A percentile compares a stretch with the other conserved stretches of the same genome.
Conservation (phyloP, 2,113 vertebrate species). For the Megaceryle maxima region DNA sequence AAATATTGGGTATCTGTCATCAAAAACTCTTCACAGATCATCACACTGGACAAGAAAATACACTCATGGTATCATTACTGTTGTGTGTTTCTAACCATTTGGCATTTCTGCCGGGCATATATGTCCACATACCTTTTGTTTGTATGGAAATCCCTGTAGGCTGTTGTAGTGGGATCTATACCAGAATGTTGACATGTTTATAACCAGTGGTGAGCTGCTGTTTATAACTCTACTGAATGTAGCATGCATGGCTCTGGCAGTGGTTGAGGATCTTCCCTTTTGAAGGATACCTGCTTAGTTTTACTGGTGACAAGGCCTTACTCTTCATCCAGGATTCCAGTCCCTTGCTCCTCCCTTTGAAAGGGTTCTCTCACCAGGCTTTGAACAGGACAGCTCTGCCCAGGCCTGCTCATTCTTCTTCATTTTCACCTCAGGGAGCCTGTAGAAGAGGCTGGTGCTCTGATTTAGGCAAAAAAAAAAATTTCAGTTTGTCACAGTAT, state of each 20-base stretch:
- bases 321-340: not conserved
- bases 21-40: not conserved
- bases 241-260: not conserved
- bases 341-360: not conserved
- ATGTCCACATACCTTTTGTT: not conserved
- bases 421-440: not conserved
- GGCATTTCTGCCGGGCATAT: not conserved
- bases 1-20: not conserved
- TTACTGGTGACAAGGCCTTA: not conserved
- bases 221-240: not conserved
- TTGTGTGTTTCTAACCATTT: not conserved
- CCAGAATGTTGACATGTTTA: not conserved
- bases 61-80: not conserved
- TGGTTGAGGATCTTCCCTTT: not conserved
- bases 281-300: not conserved
- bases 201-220: not conserved
- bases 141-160: fast-evolving
- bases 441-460: not conserved
- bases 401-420: not conserved
- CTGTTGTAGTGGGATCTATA: not conserved
- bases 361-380: not conserved
- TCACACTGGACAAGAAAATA: not conserved
- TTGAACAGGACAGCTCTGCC: not conserved
- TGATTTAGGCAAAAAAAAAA: not conserved
- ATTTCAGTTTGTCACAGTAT: not conserved